A percentile compares a stretch with the other conserved stretches of the same genome.
Evolutionary conservation across 2,113 vertebrate species (phyloP).

Genomic region (Glaucidium brasilianum): DNA sequence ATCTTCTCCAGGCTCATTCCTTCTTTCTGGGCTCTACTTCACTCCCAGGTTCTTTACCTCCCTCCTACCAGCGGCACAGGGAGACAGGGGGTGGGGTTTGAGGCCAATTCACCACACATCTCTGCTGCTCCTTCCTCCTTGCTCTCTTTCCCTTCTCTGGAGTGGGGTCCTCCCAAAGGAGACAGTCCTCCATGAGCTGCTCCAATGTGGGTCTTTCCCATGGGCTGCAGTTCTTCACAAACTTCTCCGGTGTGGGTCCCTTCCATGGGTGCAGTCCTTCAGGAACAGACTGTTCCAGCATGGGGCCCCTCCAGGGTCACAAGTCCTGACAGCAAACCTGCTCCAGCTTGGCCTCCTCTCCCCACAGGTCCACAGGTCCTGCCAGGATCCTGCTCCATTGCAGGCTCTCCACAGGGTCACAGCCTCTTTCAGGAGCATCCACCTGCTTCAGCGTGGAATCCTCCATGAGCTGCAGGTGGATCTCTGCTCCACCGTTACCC

Average conservation of each 20-base stretch:
- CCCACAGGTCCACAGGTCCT: not conserved
- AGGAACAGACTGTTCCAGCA: not conserved
- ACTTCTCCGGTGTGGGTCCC: not conserved
- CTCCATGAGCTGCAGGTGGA: not conserved
- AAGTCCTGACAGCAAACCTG: not conserved
- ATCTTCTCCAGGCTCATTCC: not conserved
- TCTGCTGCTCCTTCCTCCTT: not conserved
- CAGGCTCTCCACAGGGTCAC: not conserved
- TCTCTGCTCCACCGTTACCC: not conserved
- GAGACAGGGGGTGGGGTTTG: not conserved
- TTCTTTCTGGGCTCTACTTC: not conserved
- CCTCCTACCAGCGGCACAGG: accelerated
- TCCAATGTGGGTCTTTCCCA: not conserved
- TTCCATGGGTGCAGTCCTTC: not conserved
- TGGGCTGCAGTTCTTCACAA: accelerated
- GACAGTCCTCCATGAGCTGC: not conserved
- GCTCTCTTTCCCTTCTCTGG: not conserved
- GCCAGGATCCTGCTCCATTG: not conserved
- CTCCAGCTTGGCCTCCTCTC: not conserved
- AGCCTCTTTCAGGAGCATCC: not conserved
- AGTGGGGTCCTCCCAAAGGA: accelerated
- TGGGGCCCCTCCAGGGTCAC: not conserved
- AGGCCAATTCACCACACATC: not conserved
- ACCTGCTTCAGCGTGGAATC: not conserved
- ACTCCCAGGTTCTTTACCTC: not conserved